Conservation (phyloP, 2,888 invertebrate species). For the Lamellibrachia columna region DNA sequence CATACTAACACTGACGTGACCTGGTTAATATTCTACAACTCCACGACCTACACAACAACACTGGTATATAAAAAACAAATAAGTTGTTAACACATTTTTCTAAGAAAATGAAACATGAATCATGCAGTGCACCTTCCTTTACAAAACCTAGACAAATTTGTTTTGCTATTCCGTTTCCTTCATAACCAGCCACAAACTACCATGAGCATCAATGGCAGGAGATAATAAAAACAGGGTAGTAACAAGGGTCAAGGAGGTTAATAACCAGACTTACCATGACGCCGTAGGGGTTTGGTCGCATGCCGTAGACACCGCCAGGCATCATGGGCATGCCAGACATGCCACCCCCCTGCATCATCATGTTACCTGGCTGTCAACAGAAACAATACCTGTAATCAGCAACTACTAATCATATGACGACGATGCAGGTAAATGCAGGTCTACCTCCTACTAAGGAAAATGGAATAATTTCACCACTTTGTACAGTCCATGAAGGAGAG, state of each 20-base stretch:
- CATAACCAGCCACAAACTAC: too few relatives aligned
- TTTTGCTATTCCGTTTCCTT: too few relatives aligned
- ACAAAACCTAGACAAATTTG: not conserved
- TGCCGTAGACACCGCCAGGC: slow-evolving; percentile 34
- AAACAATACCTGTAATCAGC: not conserved
- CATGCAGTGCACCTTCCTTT: not conserved
- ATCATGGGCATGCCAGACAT: slow-evolving; percentile 34
- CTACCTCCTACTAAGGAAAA: too few relatives aligned
- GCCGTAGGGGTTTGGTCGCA: slow-evolving; percentile 32
- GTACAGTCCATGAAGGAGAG: too few relatives aligned
- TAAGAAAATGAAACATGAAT: not conserved
- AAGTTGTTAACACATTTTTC: too few relatives aligned
- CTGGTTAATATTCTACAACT: too few relatives aligned
- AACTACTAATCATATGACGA: not conserved
- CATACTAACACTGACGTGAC: not conserved
- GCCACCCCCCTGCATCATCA: slow-evolving; percentile 34
- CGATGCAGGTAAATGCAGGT: too few relatives aligned
- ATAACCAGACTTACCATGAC: slow-evolving; percentile 30
- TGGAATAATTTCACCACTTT: too few relatives aligned
- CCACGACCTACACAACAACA: too few relatives aligned
- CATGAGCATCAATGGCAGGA: not conserved
- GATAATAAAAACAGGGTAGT: not conserved
- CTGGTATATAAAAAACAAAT: too few relatives aligned
- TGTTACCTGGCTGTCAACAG: slow-evolving; percentile 24
- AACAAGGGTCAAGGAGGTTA: not conserved